Evolutionary conservation across 1,140 invertebrate species (phyloP).

Genomic region (Conus ventricosus): DNA sequence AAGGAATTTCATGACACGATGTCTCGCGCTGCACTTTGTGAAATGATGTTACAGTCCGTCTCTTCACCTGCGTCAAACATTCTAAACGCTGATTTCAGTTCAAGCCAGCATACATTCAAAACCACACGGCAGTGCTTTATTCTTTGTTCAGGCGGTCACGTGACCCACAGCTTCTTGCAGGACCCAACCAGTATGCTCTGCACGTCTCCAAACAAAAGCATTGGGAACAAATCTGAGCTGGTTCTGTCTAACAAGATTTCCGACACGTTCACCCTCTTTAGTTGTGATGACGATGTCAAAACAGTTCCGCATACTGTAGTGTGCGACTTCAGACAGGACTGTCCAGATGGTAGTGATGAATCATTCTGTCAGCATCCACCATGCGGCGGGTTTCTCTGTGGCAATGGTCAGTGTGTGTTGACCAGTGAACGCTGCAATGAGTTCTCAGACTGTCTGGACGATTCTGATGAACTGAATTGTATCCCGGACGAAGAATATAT

Average conservation of each 20-base stretch:
- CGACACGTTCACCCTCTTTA: background rate
- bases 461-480: background rate
- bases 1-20: no score
- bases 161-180: background rate
- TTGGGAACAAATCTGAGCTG: no score
- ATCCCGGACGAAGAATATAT: background rate
- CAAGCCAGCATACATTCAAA: no score
- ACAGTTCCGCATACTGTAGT: background rate
- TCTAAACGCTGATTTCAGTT: no score
- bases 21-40: no score
- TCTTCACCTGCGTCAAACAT: no score
- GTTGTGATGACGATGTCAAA: background rate
- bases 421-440: background rate
- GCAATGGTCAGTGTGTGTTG: constrained; percentile 3
- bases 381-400: background rate
- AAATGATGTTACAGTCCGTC: no score
- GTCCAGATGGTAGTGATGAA: background rate
- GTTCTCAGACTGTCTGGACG: constrained; percentile 3
- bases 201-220: background rate
- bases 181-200: background rate
- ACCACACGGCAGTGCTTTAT: background rate
- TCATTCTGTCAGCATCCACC: background rate
- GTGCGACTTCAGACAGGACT: background rate
- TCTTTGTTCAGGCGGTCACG: background rate
- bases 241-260: no score